Percentiles rank a stretch among this genome's conserved stretches.
These are phyloP conservation scores for Paralichthys olivaceus DNA, from an alignment of 2,113 vertebrate species.

Conservation along the genomic window DNA sequence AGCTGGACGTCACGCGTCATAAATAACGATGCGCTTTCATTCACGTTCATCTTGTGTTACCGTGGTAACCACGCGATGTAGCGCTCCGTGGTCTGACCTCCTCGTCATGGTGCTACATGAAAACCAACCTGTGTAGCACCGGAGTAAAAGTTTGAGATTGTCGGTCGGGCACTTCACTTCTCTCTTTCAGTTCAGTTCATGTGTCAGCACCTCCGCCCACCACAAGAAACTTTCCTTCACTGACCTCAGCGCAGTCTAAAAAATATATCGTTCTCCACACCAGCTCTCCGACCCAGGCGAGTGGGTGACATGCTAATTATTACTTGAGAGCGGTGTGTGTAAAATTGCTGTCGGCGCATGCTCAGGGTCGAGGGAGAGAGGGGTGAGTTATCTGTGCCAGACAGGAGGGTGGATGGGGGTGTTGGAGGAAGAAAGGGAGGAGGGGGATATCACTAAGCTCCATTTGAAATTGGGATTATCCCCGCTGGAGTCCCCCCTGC, in stretches of 20 bases:
- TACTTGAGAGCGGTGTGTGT: slow-evolving; percentile 38
- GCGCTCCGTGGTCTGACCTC: too few relatives aligned
- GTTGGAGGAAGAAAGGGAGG: slow-evolving; percentile 46
- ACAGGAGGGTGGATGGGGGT: slow-evolving; percentile 69
- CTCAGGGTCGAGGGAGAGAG: slow-evolving; percentile 29
- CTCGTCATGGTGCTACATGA: too few relatives aligned
- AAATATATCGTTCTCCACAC: slow-evolving; percentile 16
- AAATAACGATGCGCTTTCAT: too few relatives aligned
- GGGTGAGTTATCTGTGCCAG: slow-evolving; percentile 80
- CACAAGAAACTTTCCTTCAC: slow-evolving; percentile 23
- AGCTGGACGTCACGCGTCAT: too few relatives aligned
- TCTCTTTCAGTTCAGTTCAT: background rate
- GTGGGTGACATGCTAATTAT: slow-evolving; percentile 72
- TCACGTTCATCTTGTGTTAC: too few relatives aligned
- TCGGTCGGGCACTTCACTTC: background rate
- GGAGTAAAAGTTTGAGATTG: too few relatives aligned
- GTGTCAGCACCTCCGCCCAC: slow-evolving; percentile 36
- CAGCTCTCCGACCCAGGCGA: background rate
- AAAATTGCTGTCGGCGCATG: slow-evolving; percentile 37
- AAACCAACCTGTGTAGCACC: too few relatives aligned
- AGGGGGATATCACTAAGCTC: slow-evolving; percentile 73
- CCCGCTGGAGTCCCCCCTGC: slow-evolving; percentile 62
- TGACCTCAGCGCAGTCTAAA: slow-evolving; percentile 29
- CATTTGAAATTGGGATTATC: slow-evolving; percentile 82
- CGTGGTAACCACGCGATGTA: too few relatives aligned